Conservation (phyloP, 2,888 invertebrate genomes). For the Isoperla grammatica region DNA sequence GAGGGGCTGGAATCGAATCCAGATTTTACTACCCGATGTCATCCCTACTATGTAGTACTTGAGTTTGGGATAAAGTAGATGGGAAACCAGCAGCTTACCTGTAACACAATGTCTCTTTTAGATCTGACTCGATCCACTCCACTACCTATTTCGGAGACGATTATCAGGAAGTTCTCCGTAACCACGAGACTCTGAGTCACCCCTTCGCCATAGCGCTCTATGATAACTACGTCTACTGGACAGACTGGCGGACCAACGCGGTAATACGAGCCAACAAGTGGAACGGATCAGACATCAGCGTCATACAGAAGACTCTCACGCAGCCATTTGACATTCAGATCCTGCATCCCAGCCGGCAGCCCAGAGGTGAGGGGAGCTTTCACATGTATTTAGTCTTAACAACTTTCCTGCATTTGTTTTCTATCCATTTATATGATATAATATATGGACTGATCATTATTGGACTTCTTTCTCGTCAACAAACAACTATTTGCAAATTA, state of each 20-base stretch:
- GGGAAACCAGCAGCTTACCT: no score
- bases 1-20: no score
- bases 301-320: slow-evolving; percentile 74
- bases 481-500: neutral
- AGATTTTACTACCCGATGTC: no score
- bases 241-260: slow-evolving; percentile 86
- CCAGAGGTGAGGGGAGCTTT: no score
- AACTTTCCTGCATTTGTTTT: no score
- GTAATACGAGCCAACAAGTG: slow-evolving; percentile 85
- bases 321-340: slow-evolving; percentile 91
- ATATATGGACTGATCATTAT: slow-evolving; percentile 3
- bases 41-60: no score
- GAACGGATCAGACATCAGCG: slow-evolving; percentile 68
- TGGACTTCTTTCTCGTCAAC: slow-evolving; percentile 6
- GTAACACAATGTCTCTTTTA: slow-evolving; percentile 38
- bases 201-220: slow-evolving; percentile 85
- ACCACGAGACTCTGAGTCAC: slow-evolving; percentile 72
- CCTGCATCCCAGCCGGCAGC: slow-evolving; percentile 70
- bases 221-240: slow-evolving; percentile 87
- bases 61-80: no score
- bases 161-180: slow-evolving; percentile 61
- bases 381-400: no score
- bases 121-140: slow-evolving; percentile 82
- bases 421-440: no score
- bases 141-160: slow-evolving; percentile 73